Evolutionary conservation across 2,888 invertebrate species (phyloP), one percentile per base, ranked within the genome.

Genomic region (Steinernema scapterisci): DNA sequence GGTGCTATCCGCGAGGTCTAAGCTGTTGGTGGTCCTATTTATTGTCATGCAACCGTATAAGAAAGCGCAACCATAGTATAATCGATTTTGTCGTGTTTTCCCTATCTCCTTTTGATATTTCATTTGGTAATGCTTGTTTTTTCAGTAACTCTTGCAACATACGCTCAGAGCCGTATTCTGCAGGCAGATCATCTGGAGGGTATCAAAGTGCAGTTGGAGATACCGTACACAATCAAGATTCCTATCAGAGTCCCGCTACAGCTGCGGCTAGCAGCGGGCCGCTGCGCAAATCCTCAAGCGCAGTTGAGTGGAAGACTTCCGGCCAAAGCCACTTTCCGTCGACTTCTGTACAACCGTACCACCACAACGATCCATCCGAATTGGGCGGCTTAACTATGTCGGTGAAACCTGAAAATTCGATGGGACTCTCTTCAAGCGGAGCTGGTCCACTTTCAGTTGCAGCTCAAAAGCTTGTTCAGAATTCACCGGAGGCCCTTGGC

Each of bases 231-330:
- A 11, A 63, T 27, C 27, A 63, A 38, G 63, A 9, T 16, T 16
- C 63, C 13, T 25, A 63, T 25, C 63, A 63, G 19, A 63, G 5
- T 31, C 63, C 63, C 63, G 63, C 63, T 25, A 31, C 27, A 31
- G 63, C 63, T 63, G 63, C 63, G 63, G 63, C 63, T 63, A 63
- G 63, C 38, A 63, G 63, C 63, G 63, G 63, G 54, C 72, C 78
- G 43, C 77, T 81, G 38, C 79, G 81, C 74, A 81, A 81, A 52
- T 81, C 81, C 21, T 81, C 81, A 19, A 80, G 80, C 45, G 80
- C 81, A 13, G 79, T 80, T 72, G 79, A 79, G 63, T 81, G 81
- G 81, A 45, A 44, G 45, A 71, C 27, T 16, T 31, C 16, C 13
- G 31, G 63, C 3, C 63, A 63, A 16, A 63, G 27, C 11, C 63